Evolutionary conservation across 2,797 vertebrate genomes (phyloP).

Genomic region (Sciurus vulgaris): DNA sequence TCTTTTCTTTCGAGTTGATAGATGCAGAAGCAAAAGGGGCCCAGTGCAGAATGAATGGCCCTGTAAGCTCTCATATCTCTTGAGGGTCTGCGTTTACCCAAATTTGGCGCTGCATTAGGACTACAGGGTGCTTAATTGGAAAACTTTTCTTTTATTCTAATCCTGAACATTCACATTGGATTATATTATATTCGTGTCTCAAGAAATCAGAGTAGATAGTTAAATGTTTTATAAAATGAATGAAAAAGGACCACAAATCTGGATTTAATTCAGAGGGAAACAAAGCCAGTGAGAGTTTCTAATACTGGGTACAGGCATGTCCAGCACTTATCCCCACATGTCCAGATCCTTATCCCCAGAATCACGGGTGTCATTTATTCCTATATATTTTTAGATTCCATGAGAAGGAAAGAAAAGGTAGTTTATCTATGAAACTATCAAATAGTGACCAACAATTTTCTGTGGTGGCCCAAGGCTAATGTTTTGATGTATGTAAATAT

Average conservation of each 20-base stretch:
- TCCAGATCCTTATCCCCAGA: background rate
- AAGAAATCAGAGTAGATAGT: slow-evolving; percentile 16
- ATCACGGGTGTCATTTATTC: background rate
- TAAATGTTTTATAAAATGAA: slow-evolving; percentile 17
- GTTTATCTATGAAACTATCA: background rate
- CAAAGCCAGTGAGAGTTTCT: background rate
- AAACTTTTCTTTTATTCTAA: background rate
- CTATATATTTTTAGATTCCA: background rate
- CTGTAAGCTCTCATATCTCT: background rate
- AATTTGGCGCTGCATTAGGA: background rate
- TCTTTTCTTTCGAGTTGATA: background rate
- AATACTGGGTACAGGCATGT: background rate
- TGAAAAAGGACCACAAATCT: slow-evolving; percentile 3
- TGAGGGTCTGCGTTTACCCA: background rate
- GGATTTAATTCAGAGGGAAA: slow-evolving; percentile 19
- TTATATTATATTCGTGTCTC: background rate
- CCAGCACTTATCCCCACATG: too few relatives aligned
- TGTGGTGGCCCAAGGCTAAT: background rate
- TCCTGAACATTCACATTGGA: slow-evolving; percentile 42
- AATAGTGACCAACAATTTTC: background rate
- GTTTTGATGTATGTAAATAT: background rate
- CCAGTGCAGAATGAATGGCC: background rate
- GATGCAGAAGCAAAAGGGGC: background rate
- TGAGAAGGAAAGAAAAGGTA: background rate
- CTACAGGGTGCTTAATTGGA: background rate